Conservation (phyloP, 2,888 invertebrate genomes). For the Macropis europaea region DNA sequence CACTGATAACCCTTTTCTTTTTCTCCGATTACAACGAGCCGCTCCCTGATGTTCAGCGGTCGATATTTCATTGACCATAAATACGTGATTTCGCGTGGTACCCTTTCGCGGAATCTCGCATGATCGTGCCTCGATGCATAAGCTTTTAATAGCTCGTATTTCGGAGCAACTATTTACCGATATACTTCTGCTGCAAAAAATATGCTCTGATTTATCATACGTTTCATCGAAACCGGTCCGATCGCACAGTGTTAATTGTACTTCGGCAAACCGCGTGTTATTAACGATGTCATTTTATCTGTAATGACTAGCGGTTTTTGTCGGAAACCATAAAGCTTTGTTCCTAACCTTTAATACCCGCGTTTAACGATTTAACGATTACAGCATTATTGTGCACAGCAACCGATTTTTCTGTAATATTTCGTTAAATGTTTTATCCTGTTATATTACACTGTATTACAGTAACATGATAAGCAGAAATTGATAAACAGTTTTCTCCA, state of each 20-base stretch:
- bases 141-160: conserved; percentile 21
- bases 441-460: neutral
- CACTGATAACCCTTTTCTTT: neutral
- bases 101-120: neutral
- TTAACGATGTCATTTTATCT: neutral
- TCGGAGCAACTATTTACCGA: conserved; percentile 2
- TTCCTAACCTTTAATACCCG: conserved; percentile 35
- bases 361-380: neutral
- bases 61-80: neutral
- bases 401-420: neutral
- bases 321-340: conserved; percentile 17
- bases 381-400: neutral
- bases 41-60: neutral
- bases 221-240: neutral
- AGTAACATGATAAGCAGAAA: neutral
- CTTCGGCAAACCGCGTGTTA: neutral
- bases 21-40: neutral
- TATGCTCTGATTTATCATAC: neutral
- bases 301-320: conserved; percentile 46
- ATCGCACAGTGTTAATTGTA: neutral
- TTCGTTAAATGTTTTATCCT: neutral
- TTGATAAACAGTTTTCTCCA: neutral
- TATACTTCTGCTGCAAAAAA: neutral
- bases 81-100: neutral
- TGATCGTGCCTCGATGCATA: neutral